Evolutionary conservation across 2,113 vertebrate species (phyloP).

Genomic region (Desmodus rotundus): DNA sequence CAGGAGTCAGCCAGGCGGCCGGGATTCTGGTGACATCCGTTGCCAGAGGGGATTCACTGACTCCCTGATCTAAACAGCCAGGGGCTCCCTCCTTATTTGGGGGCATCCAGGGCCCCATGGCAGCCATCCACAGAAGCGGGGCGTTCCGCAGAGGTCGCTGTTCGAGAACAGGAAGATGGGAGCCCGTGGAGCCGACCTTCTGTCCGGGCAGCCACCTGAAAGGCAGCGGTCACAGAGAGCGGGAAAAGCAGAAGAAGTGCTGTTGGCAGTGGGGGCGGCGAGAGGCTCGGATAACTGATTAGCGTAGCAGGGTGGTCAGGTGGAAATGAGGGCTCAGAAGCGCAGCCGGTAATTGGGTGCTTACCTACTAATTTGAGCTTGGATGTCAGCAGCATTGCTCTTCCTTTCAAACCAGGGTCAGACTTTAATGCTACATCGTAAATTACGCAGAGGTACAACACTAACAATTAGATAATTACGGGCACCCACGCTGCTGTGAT

Average conservation of each 20-base stretch:
- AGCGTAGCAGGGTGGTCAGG: conserved; percentile 84
- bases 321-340: conserved; percentile 82
- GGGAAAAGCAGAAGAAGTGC: conserved; percentile 79
- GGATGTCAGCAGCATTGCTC: conserved; percentile 81
- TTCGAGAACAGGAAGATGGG: neutral
- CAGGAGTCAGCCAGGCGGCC: neutral
- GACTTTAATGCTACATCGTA: conserved; percentile 84
- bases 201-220: neutral
- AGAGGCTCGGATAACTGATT: conserved; percentile 83
- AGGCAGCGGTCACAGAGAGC: conserved; percentile 70
- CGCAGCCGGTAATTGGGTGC: conserved; percentile 84
- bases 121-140: neutral
- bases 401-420: conserved; percentile 83
- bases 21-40: neutral
- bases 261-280: conserved; percentile 83
- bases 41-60: neutral
- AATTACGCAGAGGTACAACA: conserved; percentile 84
- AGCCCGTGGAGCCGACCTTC: neutral
- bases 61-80: neutral
- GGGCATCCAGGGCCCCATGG: neutral
- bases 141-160: neutral
- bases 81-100: neutral
- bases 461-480: conserved; percentile 87
- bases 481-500: conserved; percentile 83
- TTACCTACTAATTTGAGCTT: conserved; percentile 86